Evolutionary conservation across 2,113 vertebrate species (phyloP), one percentile per base, ranked within the genome.

Genomic region (Hippocampus guttulatus): DNA sequence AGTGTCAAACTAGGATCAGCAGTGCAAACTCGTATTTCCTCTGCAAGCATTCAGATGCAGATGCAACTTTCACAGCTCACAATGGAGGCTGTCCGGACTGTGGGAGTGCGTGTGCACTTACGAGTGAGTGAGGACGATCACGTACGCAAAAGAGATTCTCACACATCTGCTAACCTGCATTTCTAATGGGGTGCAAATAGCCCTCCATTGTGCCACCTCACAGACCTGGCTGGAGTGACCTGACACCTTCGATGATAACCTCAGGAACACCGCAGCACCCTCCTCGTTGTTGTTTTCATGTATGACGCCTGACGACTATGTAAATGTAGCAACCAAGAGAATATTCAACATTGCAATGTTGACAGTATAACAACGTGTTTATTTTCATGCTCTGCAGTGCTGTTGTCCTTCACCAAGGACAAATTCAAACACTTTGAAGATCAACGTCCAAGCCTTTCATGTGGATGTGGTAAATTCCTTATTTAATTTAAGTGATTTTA

Each of bases 11-110:
- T 54, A 62, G 83, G 75, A 88, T 90, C 81, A 81, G 73, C 82
- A 73, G 77, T 65, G 70, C 80, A 85, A 88, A 81, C 83, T 77
- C 63, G 74, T 78, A 81, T 84, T 87, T 89, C 88, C 84, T 89
- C 75, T 81, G 71, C 71, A 72, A 75, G 81, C 75, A 91, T 90
- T 92, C 79, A 90, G 75, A 91, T 90, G 91, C 85, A 91, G 88
- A 91, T 89, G 75, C 63, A 55, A 82, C 74, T 84, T 85, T 78
- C 57, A 21, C 70, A 72, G 74, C 75, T 76, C 67, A 86, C 90
- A 90, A 90, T 85, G 82, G 74, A 69, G 68, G 75, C 69, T 86
- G 81, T 86, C 75, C 81, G 70, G 21, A 77, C 33, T 67, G 70
- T 75, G 79, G 67, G 78, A 45, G 71, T 47, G 73, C 68, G 73